phyloP scores from a whole-genome alignment of 2,888 invertebrate genomes.

The Drosophila testacea region DNA sequence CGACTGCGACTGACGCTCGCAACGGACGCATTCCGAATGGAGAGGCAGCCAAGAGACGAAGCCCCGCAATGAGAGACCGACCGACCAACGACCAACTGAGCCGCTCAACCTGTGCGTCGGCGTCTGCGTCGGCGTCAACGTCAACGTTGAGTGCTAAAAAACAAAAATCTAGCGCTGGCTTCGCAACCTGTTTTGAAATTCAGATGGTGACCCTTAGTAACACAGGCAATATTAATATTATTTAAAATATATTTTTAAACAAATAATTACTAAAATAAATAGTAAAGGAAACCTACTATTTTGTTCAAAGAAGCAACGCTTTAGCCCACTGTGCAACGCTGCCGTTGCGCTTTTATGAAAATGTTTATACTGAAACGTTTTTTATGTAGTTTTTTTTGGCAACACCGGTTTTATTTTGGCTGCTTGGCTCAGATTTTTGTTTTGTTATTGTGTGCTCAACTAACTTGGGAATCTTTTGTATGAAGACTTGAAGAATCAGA shows the following conservation, averaged over 20 bases:
- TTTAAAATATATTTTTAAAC: neutral
- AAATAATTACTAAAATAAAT: neutral
- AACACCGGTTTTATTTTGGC: constrained; percentile 54
- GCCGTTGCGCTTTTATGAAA: constrained; percentile 40
- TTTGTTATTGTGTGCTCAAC: constrained; percentile 22
- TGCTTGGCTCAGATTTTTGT: constrained; percentile 27
- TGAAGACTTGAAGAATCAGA: constrained; percentile 17
- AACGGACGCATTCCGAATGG: constrained; percentile 78
- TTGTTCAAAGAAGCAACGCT: too few species aligned
- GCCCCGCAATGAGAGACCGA: constrained; percentile 45
- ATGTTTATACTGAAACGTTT: constrained; percentile 30
- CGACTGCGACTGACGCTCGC: constrained; percentile 68
- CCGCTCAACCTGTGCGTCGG: constrained; percentile 66
- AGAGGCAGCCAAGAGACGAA: constrained; percentile 52
- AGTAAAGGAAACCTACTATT: neutral
- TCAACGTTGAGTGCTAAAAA: constrained; percentile 3
- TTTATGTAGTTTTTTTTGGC: constrained; percentile 42
- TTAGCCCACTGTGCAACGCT: constrained; percentile 34
- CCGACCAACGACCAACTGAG: constrained; percentile 41
- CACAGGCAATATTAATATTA: neutral
- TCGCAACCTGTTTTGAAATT: constrained; percentile 32
- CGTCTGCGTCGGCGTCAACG: constrained; percentile 31
- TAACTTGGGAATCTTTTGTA: constrained; percentile 43
- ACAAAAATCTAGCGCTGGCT: neutral
- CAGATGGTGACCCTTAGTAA: constrained; percentile 32